Base-by-base conservation (phyloP, 2,113 vertebrate genomes). In the Phyllostomus hastatus region DNA sequence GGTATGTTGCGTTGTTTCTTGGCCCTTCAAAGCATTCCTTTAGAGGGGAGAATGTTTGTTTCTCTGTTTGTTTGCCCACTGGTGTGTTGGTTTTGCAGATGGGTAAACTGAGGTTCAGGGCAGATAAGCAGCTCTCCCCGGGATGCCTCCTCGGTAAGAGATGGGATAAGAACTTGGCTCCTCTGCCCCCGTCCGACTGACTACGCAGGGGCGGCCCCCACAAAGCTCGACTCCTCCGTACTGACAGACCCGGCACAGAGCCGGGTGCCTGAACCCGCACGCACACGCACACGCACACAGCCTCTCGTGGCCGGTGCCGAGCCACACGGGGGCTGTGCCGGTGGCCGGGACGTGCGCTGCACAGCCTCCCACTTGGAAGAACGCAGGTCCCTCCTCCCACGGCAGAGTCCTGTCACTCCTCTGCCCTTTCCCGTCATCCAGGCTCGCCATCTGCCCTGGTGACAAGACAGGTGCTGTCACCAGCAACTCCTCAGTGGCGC, bases 401-500 rank as follows among this genome's bases (percentile, higher is more conserved):
- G 11, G 3, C 31, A 20, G 35, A 61, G 57, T 12, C n/a, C n/a
- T 76, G 66, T 41, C n/a, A 15, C 90, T 87, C 84, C 80, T 91
- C 24, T 86, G 28, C 88, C 67, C 90, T 69, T 92, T 72, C 59
- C 69, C 91, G 28, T 82, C 73, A 19, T 33, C 33, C 20, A 1
- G 59, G 86, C 66, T 92, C 59, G 28, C 66, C 48, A 20, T 92
- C 79, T 88, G 67, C 46, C 76, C 82, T 81, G n/a, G 86, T 96
- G 79, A 88, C 82, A 86, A 50, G 92, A 64, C 89, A 87, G 80
- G 61, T 64, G 33, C 79, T 93, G 82, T 80, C 66, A 69, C 59
- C 79, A 69, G 72, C 93, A 91, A 6, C 90, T 90, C 70, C 67
- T 89, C 26, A 20, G 61, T 93, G 54, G 85, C 80, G 59, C 78